Evolutionary conservation across 2,797 vertebrate genomes (phyloP), one percentile per base, ranked within the genome.

Genomic region (Brachyalestes nurse): DNA sequence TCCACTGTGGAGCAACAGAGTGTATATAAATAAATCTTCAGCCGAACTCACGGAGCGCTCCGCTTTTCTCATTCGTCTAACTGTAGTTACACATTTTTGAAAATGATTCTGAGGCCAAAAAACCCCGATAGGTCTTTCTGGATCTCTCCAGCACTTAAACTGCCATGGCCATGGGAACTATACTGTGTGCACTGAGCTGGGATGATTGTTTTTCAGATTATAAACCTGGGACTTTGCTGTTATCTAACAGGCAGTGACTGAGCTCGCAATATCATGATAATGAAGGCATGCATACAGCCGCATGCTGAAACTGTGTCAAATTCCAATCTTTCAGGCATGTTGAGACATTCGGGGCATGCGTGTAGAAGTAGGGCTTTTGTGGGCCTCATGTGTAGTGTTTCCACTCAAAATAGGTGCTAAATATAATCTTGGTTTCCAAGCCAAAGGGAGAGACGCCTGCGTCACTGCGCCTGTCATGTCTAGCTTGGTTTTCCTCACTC

Each of bases 361-460:
- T 70, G 73, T 65, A 9, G 51, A 61, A 21, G 61, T 12, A 13
- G 34, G 40, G 45, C n/a, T 76, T 49, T 69, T 67, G 71, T 72
- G 28, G 74, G 67, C 49, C 14, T 25, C 61, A 80, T 55, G 72
- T 75, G 78, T 72, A 70, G 55, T 62, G 55, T 82, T 86, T 84
- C 80, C 70, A 40, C 62, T 70, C 66, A 69, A 86, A 82, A 84
- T 34, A 85, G 85, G 79, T 87, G 86, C 91, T 93, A 93, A 93
- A 92, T 92, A 93, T 94, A 94, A 89, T 87, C 86, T 77, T 72
- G 91, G 87, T 93, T 92, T 95, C 92, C 90, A 77, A 92, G 92
- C 93, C 94, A 94, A 93, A 94, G 90, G 69, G 78, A 92, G 88
- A 92, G 87, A 88, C 85, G 85, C 90, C 91, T 94, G 92, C 85